Conservation (phyloP, 2,888 invertebrate species). For the Pocota personata region DNA sequence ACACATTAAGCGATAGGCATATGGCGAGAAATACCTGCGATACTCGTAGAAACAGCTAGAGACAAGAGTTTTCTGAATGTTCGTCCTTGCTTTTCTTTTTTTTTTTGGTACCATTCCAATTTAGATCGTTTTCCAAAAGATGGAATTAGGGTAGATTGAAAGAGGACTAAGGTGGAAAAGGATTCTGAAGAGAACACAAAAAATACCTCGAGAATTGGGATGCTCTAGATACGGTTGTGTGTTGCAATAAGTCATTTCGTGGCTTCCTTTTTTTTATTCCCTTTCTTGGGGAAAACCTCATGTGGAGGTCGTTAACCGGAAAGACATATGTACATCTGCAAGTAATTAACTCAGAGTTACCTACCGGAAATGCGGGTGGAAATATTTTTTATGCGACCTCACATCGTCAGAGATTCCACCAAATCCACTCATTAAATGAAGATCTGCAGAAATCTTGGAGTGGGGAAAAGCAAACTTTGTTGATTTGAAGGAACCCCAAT, state of each 20-base stretch:
- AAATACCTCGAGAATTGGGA: not conserved
- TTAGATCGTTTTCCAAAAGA: constrained; percentile 25
- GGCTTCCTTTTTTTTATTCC: not conserved
- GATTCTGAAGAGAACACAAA: not conserved
- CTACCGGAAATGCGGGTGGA: too few species aligned
- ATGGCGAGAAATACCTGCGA: constrained; percentile 11
- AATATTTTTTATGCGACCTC: too few species aligned
- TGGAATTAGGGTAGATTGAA: constrained; percentile 34
- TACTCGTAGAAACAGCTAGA: not conserved
- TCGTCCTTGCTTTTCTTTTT: not conserved
- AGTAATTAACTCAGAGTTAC: too few species aligned
- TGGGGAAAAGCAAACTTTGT: too few species aligned
- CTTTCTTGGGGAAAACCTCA: not conserved
- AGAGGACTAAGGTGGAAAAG: constrained; percentile 9
- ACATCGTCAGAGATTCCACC: too few species aligned
- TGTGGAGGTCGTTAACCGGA: not conserved
- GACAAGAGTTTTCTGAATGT: not conserved
- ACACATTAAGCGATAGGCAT: constrained; percentile 20
- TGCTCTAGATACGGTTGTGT: not conserved
- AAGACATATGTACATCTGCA: not conserved
- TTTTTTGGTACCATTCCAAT: constrained; percentile 14
- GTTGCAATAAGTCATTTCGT: constrained; percentile 29
- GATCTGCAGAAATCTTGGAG: too few species aligned
- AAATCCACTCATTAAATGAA: too few species aligned
- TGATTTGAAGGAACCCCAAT: too few species aligned